phyloP scores from a whole-genome alignment of 2,888 invertebrate genomes.

The Leptodirus hochenwartii region DNA sequence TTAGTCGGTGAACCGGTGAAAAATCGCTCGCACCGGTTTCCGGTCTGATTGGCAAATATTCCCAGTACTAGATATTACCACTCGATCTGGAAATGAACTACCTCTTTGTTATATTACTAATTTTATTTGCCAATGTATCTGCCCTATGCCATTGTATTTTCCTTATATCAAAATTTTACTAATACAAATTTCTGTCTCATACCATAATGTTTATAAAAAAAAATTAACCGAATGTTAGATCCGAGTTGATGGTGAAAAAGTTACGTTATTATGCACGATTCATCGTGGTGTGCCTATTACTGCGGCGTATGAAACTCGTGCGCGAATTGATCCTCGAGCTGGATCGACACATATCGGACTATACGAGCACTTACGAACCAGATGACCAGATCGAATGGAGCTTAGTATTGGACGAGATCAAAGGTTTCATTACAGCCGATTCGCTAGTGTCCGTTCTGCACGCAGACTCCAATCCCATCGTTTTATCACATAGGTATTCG shows the following conservation, averaged over 20 bases:
- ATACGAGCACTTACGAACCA: conserved; percentile 90
- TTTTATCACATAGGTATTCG: conserved; percentile 67
- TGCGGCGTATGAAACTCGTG: conserved; percentile 86
- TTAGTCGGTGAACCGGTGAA: no score
- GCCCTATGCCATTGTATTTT: no score
- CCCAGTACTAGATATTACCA: no score
- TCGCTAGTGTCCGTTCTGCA: conserved; percentile 76
- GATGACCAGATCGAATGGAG: conserved; percentile 95
- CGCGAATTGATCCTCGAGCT: conserved; percentile 81
- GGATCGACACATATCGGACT: conserved; percentile 86
- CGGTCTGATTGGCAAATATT: no score
- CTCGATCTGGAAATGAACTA: no score
- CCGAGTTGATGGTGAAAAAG: conserved; percentile 95
- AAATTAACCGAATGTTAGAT: conserved; percentile 29
- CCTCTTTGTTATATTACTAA: no score
- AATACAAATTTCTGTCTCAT: no score
- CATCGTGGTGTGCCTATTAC: conserved; percentile 85
- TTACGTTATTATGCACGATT: conserved; percentile 87
- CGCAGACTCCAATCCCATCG: conserved; percentile 69
- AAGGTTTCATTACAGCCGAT: conserved; percentile 86
- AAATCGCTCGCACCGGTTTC: no score
- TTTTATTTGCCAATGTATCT: no score
- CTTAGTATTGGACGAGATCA: conserved; percentile 83
- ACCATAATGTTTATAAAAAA: no score
- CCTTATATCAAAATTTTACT: no score